Base-by-base conservation (phyloP, 2,113 vertebrate species). In the Hipposideros armiger region DNA sequence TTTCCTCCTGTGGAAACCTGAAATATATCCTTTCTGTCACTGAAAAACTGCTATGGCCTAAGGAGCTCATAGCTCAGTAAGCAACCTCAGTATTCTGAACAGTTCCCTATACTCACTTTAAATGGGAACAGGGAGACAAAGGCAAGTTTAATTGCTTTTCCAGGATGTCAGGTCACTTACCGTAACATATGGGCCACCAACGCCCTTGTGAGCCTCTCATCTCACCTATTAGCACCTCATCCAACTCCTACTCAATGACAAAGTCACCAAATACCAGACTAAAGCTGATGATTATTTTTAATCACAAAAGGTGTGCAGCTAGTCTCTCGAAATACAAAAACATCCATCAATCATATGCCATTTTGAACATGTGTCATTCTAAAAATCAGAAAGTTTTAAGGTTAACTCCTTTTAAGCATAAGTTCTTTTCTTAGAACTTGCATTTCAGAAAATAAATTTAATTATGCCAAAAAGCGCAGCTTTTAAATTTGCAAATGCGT, bases 341-440 rank as follows among this genome's bases (percentile, higher is more conserved):
- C 70, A 95, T 11, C 90, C 58, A 84, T 96, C 97, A 96, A 90
- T 95, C 96, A 94, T 84, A 96, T 28, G 86, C 94, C 93, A 93
- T 90, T 90, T 96, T 96, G 82, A 97, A 92, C 87, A 84, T 67
- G 82, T 80, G 92, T 85, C 97, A 96, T 72, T 95, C 93, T 92
- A 94, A 95, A 82, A 94, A 72, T 58, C 91, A 73, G 64, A 15
- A 73, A 87, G 66, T 90, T 97, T 97, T 95, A 91, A 94, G 95
- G 36, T 90, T 88, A 93, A 42, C n/a, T 96, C 66, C 74, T 94
- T 96, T 96, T 90, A 95, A 96, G 92, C 83, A 45, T 74, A 84
- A 96, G 22, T 58, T 94, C 40, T 91, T 94, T 96, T 94, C 88
- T 97, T 87, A 90, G 73, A 89, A 92, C 67, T 96, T 96, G 70